These are phyloP conservation scores for Scyliorhinus canicula DNA, from an alignment of 2,797 vertebrate genomes.

Conservation along the genomic window DNA sequence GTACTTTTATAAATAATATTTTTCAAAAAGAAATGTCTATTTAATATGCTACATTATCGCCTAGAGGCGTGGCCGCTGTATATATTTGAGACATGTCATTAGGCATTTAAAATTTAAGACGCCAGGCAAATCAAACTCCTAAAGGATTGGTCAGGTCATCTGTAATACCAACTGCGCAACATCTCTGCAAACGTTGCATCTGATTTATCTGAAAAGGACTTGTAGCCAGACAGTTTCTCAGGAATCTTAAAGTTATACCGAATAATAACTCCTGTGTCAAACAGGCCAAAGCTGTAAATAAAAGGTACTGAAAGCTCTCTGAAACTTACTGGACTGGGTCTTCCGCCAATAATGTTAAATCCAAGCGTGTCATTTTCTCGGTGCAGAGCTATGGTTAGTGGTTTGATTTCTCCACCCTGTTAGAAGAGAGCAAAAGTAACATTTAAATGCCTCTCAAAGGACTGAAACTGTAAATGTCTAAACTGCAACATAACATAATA, in stretches of 20 bases:
- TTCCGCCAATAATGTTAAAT: constrained; percentile 63
- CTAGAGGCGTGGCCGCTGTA: no score
- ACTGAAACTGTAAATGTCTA: background rate
- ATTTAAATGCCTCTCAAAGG: background rate
- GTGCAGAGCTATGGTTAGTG: constrained; percentile 53
- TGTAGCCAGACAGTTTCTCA: constrained; percentile 12
- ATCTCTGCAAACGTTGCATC: background rate
- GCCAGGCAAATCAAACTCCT: background rate
- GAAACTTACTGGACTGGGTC: constrained; percentile 54
- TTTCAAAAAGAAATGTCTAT: background rate
- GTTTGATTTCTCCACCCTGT: constrained; percentile 52
- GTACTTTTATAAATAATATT: background rate
- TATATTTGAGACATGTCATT: background rate
- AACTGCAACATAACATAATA: background rate
- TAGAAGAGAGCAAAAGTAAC: constrained; percentile 43
- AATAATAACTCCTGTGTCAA: background rate
- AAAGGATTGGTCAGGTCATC: background rate
- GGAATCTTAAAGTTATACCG: background rate
- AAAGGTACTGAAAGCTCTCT: background rate
- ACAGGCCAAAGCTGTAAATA: background rate
- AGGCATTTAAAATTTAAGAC: background rate
- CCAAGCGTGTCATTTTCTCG: constrained; percentile 60
- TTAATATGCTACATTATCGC: background rate
- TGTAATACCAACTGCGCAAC: background rate
- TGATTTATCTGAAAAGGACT: background rate